These are phyloP conservation scores for Enchytraeus crypticus DNA, from an alignment of 2,888 invertebrate species.

Conservation along the genomic window DNA sequence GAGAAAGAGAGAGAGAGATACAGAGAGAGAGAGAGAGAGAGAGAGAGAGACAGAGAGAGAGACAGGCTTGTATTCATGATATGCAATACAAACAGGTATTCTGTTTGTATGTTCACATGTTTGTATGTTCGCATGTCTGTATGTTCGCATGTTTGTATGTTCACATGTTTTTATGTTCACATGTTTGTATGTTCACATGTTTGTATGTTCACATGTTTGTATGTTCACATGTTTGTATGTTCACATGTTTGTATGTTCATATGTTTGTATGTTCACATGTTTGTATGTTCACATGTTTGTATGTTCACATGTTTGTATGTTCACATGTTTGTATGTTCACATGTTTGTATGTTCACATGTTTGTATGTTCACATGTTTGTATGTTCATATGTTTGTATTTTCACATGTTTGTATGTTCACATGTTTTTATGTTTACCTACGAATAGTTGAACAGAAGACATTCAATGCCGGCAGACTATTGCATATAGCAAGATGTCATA, in stretches of 20 bases:
- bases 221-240: conserved; percentile 12
- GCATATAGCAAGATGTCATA: neutral
- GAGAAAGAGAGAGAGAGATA: no score
- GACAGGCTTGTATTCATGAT: no score
- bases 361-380: neutral
- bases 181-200: conserved; percentile 12
- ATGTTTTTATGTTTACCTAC: no score
- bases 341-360: neutral
- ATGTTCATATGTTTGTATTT: neutral
- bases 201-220: conserved; percentile 4
- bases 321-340: neutral
- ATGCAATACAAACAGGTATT: no score
- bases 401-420: no score
- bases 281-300: conserved; percentile 4
- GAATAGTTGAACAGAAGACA: no score
- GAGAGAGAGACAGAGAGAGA: no score
- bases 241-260: conserved; percentile 7
- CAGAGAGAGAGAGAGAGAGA: no score
- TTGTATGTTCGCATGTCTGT: no score
- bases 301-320: neutral
- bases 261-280: conserved; percentile 9
- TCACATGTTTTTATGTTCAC: conserved; percentile 10
- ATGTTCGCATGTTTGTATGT: conserved; percentile 11
- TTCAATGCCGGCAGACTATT: no score
- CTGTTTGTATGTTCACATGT: no score